Evolutionary conservation across 1,140 invertebrate genomes (phyloP).

Genomic region (Dinothrombium tinctorium): DNA sequence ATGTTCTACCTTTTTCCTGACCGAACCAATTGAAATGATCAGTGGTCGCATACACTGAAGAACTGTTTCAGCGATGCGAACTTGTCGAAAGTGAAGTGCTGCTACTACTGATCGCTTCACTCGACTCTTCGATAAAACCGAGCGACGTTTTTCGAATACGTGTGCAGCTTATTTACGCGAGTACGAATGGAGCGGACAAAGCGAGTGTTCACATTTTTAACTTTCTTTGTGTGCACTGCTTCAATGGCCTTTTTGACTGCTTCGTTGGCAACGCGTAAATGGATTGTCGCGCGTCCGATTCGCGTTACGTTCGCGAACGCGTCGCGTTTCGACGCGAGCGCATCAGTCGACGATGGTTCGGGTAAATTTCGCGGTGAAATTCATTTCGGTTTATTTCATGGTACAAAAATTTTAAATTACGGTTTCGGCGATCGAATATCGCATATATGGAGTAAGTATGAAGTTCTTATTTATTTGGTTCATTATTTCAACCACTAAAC

Average conservation of each 20-base stretch:
- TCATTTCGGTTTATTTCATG: constrained; percentile 57
- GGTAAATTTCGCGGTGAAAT: constrained; percentile 43
- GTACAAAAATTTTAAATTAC: constrained; percentile 51
- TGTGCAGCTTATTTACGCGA: too few relatives aligned
- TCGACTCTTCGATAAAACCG: too few relatives aligned
- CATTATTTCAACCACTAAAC: not conserved
- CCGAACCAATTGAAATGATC: too few relatives aligned
- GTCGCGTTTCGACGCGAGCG: constrained; percentile 9
- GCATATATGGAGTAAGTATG: constrained; percentile 22
- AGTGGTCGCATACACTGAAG: too few relatives aligned
- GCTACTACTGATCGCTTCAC: too few relatives aligned
- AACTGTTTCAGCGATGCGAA: too few relatives aligned
- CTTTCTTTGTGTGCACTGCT: constrained; percentile 58
- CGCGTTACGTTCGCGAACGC: constrained; percentile 26
- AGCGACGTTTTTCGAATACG: too few relatives aligned
- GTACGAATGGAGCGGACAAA: constrained; percentile 33
- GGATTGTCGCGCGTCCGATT: constrained; percentile 51
- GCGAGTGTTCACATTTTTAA: constrained; percentile 57
- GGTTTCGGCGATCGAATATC: constrained; percentile 44
- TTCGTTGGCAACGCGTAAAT: constrained; percentile 60
- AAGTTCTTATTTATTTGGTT: too few relatives aligned
- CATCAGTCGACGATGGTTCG: constrained; percentile 3
- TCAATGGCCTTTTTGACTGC: constrained; percentile 55
- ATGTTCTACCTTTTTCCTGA: too few relatives aligned
- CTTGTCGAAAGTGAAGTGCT: too few relatives aligned